Conservation (phyloP, 2,113 vertebrate species). For the Felis catus region F.catus_Fca126_mat1.0 CM031428.1:67837501-67838000, state of each 20-base stretch:
- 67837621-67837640: not conserved
- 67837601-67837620: not conserved
- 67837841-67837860: not conserved
- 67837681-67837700: not conserved
- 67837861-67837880: not conserved
- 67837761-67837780: not conserved
- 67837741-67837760: not conserved
- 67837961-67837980: not conserved
- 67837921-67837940: not conserved
- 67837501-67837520: not conserved
- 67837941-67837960: not conserved
- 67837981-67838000: not conserved
- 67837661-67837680: not conserved
- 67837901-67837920: not conserved
- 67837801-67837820: not conserved
- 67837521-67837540: not conserved
- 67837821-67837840: no score
- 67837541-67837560: not conserved
- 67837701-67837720: not conserved
- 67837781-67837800: not conserved
- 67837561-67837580: not conserved
- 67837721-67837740: not conserved
- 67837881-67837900: not conserved
- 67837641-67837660: not conserved
- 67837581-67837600: not conserved